A percentile compares a stretch with the other conserved stretches of the same genome.
Conservation (phyloP, 2,888 invertebrate species). For the Therioaphis trifolii region DNA sequence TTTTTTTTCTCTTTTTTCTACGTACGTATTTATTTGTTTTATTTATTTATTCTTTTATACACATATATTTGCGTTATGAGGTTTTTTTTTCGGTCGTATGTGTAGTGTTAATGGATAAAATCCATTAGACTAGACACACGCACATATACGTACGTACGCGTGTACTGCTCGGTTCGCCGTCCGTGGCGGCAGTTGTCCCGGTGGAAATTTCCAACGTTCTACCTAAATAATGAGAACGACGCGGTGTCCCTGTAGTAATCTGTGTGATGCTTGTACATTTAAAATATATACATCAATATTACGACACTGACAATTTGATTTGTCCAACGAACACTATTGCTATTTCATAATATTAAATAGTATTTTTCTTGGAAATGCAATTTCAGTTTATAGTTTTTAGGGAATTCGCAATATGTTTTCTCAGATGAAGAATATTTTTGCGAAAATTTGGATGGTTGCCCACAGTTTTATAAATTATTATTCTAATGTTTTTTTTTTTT, state of each 20-base stretch:
- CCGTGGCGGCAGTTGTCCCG: no score
- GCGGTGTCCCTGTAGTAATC: no score
- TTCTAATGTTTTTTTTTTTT: neutral
- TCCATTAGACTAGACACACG: slow-evolving; percentile 29
- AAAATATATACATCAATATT: no score
- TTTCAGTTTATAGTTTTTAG: no score
- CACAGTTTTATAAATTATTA: neutral
- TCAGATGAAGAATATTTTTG: neutral
- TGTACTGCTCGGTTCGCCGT: neutral
- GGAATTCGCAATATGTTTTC: no score
- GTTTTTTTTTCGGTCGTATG: neutral
- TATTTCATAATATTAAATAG: no score
- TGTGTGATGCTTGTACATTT: no score
- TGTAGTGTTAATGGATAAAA: slow-evolving; percentile 26
- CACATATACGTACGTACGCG: neutral
- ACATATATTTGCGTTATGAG: neutral
- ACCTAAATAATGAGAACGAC: neutral
- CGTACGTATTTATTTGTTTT: no score
- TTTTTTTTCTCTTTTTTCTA: neutral
- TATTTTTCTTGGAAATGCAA: no score
- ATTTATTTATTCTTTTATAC: no score
- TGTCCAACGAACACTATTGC: no score
- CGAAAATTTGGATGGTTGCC: neutral
- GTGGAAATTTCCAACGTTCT: neutral
- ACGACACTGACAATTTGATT: no score